Conservation (phyloP, 2,113 vertebrate species). For the Ceratotherium simum region DNA sequence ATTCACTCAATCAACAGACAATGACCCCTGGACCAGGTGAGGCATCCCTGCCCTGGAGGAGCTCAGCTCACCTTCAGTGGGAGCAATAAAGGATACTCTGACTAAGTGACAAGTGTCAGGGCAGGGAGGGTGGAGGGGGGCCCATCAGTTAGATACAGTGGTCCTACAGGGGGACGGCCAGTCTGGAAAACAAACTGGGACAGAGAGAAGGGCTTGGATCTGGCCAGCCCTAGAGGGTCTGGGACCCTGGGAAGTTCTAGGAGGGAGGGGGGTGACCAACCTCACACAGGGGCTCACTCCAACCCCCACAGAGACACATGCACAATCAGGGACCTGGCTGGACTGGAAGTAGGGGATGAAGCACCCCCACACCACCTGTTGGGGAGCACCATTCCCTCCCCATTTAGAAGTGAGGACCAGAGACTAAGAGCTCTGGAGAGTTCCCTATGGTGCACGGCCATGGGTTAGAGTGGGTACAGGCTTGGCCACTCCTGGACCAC, state of each 20-base stretch:
- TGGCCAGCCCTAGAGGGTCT: background rate
- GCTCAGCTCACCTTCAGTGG: background rate
- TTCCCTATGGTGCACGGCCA: background rate
- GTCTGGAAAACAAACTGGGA: background rate
- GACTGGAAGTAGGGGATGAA: too few species aligned
- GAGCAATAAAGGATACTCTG: background rate
- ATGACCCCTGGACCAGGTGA: background rate
- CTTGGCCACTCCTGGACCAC: background rate
- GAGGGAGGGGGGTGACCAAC: background rate
- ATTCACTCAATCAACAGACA: background rate
- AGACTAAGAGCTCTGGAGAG: background rate
- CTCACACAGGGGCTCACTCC: rapidly evolving
- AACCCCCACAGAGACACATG: background rate
- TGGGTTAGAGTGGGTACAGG: background rate
- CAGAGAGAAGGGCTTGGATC: background rate
- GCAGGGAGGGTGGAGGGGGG: background rate
- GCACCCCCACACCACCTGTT: background rate
- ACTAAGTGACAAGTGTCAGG: background rate
- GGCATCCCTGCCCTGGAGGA: background rate
- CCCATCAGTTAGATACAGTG: background rate
- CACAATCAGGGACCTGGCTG: background rate
- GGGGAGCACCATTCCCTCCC: background rate
- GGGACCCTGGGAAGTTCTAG: background rate
- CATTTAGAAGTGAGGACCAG: background rate
- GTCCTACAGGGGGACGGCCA: background rate